phyloP scores from a whole-genome alignment of 2,113 vertebrate species.

The Morphnarchus princeps region DNA sequence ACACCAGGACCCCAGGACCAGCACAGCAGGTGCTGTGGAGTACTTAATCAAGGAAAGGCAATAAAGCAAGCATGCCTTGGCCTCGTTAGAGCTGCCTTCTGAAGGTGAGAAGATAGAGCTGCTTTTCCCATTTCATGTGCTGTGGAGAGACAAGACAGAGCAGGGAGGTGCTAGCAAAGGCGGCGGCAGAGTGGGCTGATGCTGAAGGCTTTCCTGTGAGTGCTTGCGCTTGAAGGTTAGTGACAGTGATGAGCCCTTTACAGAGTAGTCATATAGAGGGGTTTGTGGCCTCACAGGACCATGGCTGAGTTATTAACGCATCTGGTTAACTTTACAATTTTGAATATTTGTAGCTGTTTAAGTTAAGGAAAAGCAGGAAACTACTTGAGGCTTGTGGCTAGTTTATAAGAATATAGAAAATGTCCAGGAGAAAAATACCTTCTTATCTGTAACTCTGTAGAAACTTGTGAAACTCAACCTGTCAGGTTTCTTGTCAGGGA shows the following conservation, averaged over 20 bases:
- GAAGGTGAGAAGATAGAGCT: background rate
- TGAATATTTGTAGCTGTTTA: fast-evolving
- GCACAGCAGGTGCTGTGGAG: background rate
- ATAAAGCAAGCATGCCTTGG: background rate
- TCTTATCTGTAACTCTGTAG: background rate
- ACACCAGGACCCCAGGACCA: fast-evolving
- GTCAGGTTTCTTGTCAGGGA: background rate
- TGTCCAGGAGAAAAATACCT: fast-evolving
- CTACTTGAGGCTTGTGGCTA: background rate
- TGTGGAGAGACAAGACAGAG: background rate
- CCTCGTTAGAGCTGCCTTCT: fast-evolving
- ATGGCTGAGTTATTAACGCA: fast-evolving
- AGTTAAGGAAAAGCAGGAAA: background rate
- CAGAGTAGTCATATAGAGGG: too few species aligned
- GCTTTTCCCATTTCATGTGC: fast-evolving
- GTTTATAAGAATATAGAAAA: background rate
- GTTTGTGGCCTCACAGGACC: background rate
- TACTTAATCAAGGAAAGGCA: background rate
- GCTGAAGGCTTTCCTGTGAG: fast-evolving
- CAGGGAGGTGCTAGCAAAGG: background rate
- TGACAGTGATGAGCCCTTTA: fast-evolving
- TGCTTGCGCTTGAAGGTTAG: background rate
- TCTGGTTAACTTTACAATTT: fast-evolving
- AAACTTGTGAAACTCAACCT: background rate
- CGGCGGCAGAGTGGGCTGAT: fast-evolving